Conservation (phyloP, 2,888 invertebrate species). For the Macrophya annulata region DNA sequence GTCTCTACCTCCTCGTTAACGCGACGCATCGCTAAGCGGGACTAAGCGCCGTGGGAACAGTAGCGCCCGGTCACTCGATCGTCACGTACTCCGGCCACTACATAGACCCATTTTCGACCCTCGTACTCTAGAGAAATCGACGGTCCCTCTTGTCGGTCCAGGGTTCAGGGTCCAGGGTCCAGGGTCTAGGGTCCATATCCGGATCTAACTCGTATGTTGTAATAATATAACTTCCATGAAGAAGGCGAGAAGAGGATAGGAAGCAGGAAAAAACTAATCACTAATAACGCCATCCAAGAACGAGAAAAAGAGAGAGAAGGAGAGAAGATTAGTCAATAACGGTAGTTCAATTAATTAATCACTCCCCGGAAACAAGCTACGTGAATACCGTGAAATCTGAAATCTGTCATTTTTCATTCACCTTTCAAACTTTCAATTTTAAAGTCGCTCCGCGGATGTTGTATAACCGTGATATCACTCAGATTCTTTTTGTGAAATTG, state of each 20-base stretch:
- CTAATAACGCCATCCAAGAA: neutral
- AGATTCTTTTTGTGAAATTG: neutral
- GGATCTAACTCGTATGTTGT: neutral
- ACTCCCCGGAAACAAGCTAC: neutral
- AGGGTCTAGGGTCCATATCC: neutral
- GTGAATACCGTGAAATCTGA: neutral
- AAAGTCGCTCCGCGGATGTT: neutral
- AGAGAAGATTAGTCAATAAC: neutral
- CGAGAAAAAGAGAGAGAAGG: neutral
- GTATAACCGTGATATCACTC: conserved; percentile 8
- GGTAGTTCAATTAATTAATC: neutral
- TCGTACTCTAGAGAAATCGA: neutral
- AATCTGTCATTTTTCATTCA: conserved; percentile 19
- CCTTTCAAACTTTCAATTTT: conserved; percentile 28
- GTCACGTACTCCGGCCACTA: conserved; percentile 43
- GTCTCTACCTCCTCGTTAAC: conserved; percentile 2
- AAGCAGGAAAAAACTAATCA: neutral
- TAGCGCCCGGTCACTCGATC: conserved; percentile 47
- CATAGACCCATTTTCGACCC: neutral
- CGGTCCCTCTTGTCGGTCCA: neutral
- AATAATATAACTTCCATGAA: neutral
- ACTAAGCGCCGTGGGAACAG: conserved; percentile 57
- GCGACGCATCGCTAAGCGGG: conserved; percentile 43
- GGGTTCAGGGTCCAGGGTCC: neutral
- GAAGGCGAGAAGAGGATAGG: neutral